Evolutionary conservation across 2,888 invertebrate species (phyloP), one percentile per base, ranked within the genome.

Genomic region (Psylliodes chrysocephalus): DNA sequence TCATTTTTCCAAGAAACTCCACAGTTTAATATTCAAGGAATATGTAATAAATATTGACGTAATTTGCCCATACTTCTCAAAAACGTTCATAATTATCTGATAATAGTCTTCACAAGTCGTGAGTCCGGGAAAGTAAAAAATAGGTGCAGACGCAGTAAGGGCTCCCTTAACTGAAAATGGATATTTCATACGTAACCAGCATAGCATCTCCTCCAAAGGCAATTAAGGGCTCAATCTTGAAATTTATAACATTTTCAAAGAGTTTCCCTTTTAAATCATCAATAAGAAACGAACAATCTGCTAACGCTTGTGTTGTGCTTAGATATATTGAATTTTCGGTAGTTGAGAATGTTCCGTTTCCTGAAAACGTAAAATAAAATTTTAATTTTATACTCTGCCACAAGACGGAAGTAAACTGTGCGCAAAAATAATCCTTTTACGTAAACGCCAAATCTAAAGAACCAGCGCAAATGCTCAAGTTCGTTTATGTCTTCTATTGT

Each of bases 101-200:
- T 88, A 84, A 82, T 90, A 96, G 8, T 89, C 86, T 28, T 89
- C 88, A 77, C 96, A 97, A 0, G 91, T 87, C 1, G 90, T 90
- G 78, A 94, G 83, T 42, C 89, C 92, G 1, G 88, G 85, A 81
- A 94, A 98, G n/a, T n/a, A n/a, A n/a, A n/a, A n/a, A n/a, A n/a
- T n/a, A n/a, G n/a, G n/a, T n/a, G n/a, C n/a, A n/a, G 85, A 92
- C 94, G 82, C 91, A 89, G 71, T 96, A 88, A 98, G 88, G 1
- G 98, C 91, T 0, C 98, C 98, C 28, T 86, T 83, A 6, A 96
- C 89, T 17, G 94, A 78, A 77, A 95, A 92, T 0, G 98, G 98
- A 83, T 98, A 98, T 82, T n/a, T n/a, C n/a, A n/a, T 96, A 96
- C n/a, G n/a, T n/a, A n/a, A n/a, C n/a, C n/a, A n/a, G n/a, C n/a